Conservation (phyloP, 2,113 vertebrate species). For the Brachyistius frenatus region DNA sequence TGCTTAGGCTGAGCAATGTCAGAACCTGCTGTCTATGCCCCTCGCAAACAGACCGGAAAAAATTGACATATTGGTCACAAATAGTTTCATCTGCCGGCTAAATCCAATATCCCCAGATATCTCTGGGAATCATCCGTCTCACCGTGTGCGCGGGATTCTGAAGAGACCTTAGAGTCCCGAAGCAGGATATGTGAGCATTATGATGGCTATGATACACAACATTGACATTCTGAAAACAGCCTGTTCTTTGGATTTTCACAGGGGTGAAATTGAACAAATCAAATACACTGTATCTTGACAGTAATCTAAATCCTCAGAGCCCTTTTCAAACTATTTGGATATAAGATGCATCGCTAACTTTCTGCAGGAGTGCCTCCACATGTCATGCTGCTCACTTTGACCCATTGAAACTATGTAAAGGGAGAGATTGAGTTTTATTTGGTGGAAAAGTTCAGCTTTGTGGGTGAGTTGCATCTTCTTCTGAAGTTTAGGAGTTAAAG, state of each 20-base stretch:
- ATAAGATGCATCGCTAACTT: conserved; percentile 74
- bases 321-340: conserved; percentile 77
- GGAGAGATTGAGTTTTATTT: conserved; percentile 63
- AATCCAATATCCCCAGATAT: conserved; percentile 83
- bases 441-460: conserved; percentile 58
- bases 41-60: conserved; percentile 62
- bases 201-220: conserved; percentile 73
- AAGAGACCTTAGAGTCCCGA: conserved; percentile 76
- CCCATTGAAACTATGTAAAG: conserved; percentile 48
- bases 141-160: conserved; percentile 66
- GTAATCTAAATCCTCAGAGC: conserved; percentile 78
- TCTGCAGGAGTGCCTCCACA: conserved; percentile 67
- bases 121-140: conserved; percentile 77
- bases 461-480: conserved; percentile 29
- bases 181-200: conserved; percentile 76
- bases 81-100: conserved; percentile 75
- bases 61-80: conserved; percentile 79
- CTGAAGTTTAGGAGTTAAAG: conserved; percentile 44
- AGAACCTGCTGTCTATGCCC: conserved; percentile 34
- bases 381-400: conserved; percentile 70
- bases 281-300: conserved; percentile 76
- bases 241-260: conserved; percentile 70
- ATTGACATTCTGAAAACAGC: conserved; percentile 76
- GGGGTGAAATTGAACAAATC: conserved; percentile 79
- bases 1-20: conserved; percentile 59